phyloP scores from a whole-genome alignment of 2,113 vertebrate species.

The Origma solitaria region DNA sequence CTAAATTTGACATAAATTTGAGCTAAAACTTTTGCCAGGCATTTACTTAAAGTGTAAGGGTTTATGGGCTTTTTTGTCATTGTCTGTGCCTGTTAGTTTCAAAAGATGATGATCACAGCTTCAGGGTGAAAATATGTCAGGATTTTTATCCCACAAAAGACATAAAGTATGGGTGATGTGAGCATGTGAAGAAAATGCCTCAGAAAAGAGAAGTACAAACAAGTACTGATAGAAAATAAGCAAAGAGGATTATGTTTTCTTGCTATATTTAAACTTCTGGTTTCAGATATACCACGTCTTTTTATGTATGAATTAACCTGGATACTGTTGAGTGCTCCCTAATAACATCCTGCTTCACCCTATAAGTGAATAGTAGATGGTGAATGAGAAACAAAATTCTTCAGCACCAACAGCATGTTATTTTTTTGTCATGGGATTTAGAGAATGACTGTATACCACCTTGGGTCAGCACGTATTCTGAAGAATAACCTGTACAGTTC shows the following conservation, averaged over 20 bases:
- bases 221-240: conserved; percentile 40
- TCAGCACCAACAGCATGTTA: neutral
- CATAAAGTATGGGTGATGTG: neutral
- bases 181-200: conserved; percentile 17
- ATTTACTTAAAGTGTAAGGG: neutral
- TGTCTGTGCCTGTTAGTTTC: conserved; percentile 26
- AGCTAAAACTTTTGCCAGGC: neutral
- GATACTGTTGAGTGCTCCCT: neutral
- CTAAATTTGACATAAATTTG: neutral
- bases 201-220: conserved; percentile 33
- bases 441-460: neutral
- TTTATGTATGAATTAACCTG: neutral
- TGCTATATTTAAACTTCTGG: conserved; percentile 31
- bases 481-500: neutral
- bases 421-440: neutral
- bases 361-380: neutral
- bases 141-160: conserved; percentile 29
- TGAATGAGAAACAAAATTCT: neutral
- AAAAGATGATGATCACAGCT: neutral
- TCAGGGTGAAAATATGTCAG: conserved; percentile 34
- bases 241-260: conserved; percentile 39
- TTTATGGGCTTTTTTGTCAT: neutral
- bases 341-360: neutral
- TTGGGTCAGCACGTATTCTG: neutral
- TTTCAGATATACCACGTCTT: neutral